Conservation (phyloP, 2,888 invertebrate species). For the Diarsia brunnea region DNA sequence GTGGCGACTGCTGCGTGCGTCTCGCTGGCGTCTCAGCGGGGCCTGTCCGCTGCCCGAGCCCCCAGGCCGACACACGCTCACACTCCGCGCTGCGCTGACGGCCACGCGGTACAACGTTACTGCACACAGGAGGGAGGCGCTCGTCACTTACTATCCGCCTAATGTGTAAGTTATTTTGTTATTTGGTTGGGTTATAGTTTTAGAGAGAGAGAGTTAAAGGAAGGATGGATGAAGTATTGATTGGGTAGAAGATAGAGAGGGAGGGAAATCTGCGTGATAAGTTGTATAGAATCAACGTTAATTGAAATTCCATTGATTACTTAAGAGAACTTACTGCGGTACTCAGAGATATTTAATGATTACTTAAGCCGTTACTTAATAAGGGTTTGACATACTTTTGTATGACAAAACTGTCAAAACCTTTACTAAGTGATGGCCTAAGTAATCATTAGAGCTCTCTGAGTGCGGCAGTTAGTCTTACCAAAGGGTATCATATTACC, state of each 20-base stretch:
- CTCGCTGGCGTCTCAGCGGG: constrained; percentile 92
- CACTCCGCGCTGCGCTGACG: constrained; percentile 91
- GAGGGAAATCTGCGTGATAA: constrained; percentile 10
- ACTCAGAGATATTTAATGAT: too few species aligned
- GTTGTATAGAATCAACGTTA: constrained; percentile 14
- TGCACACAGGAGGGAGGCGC: constrained; percentile 92
- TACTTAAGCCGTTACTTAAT: too few species aligned
- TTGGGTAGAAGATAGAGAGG: not conserved
- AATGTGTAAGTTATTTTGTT: constrained; percentile 94
- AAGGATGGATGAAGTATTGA: not conserved
- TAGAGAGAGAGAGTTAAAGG: not conserved
- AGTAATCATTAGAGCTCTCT: too few species aligned
- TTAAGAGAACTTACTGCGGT: not conserved
- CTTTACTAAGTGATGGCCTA: too few species aligned
- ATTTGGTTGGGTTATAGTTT: not conserved
- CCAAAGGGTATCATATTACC: too few species aligned
- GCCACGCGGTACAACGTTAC: constrained; percentile 86
- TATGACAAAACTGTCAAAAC: too few species aligned
- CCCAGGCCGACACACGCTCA: constrained; percentile 89
- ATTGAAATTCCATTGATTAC: not conserved
- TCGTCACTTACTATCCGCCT: constrained; percentile 95
- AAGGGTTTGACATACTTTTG: too few species aligned
- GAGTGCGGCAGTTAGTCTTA: too few species aligned
- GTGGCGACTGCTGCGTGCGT: constrained; percentile 93
- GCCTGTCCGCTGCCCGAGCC: constrained; percentile 82